A percentile compares a stretch with the other conserved stretches of the same genome.
phyloP scores from a whole-genome alignment of 2,797 vertebrate species.

The Manis pentadactyla region DNA sequence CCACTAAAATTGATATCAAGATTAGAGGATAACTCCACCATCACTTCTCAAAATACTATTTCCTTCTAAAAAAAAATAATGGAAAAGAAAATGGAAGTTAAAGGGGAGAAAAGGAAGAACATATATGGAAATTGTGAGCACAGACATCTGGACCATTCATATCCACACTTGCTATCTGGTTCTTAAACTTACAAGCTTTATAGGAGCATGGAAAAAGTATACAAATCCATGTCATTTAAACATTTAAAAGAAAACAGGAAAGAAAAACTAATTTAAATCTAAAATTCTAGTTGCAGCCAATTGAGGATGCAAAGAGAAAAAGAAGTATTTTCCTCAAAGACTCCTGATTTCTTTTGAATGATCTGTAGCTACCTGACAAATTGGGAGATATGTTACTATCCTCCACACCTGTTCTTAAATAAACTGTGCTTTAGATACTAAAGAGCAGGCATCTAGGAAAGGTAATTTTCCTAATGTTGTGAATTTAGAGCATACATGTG shows the following conservation, averaged over 20 bases:
- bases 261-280: background rate
- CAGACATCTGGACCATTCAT: background rate
- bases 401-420: background rate
- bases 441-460: background rate
- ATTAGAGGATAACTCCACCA: background rate
- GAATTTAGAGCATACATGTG: background rate
- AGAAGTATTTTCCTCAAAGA: background rate
- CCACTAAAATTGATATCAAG: background rate
- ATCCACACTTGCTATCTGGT: background rate
- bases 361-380: slow-evolving; percentile 36
- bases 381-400: background rate
- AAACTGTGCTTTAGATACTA: background rate
- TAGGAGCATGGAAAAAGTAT: background rate
- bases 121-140: background rate
- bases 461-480: slow-evolving; percentile 35
- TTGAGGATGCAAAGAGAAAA: background rate
- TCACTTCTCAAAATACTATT: background rate
- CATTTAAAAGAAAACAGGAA: background rate
- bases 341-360: slow-evolving; percentile 51
- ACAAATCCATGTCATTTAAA: background rate
- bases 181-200: background rate
- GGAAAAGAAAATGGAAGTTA: background rate
- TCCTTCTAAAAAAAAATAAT: background rate
- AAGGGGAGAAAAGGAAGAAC: background rate
- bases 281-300: background rate